Base-by-base conservation (phyloP, 92 coral and sea anemone species). In the Hydrozoanthus gracilis region DNA sequence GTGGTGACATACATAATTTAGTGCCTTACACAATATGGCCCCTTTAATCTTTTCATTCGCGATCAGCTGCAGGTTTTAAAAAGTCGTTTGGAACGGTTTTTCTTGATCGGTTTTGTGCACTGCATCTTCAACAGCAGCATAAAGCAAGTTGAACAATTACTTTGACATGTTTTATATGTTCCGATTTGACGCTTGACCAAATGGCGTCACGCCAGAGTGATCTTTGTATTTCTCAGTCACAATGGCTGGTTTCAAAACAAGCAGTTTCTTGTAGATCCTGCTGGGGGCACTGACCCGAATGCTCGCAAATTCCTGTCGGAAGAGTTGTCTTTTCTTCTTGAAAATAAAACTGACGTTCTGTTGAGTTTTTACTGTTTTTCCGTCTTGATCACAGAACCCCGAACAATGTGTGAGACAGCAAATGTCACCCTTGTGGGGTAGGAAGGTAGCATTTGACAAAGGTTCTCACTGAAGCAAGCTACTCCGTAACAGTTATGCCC, bases 401-500 rank as follows among this genome's bases (percentile, higher is more conserved):
- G 73, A 5, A 86, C 76, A 71, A 94, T 94, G 13, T 92, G 94
- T 49, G 95, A 93, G 17, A 94, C 91, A 71, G 92, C 98, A 35
- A 94, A 94, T 67, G 94, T 91, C 7, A 94, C 86, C 65, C 89
- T 94, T 39, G 98, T 91, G 8, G 98, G 98, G 79, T 94, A 94
- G 5, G 98, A 93, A 0, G 98, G 98, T 27, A 94, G 70, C 98
- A 94, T 92, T 66, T 89, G 92, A 35, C 98, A 94, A 46, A 94
- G 88, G 61, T 92, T 94, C 67, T 93, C 94, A 69, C 93, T 90
- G 75, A 92, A 94, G 70, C 98, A 94, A 3, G 95, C 95, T 15
- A 94, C 95, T 0, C 91, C 98, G 79, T 94, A 94, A 50, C 98
- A 94, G 65, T 87, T 92, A 52, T 82, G 89, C 20, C 98, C 95